These are phyloP conservation scores for Tenthredo livida DNA, from an alignment of 2,888 invertebrate species.

Conservation along the genomic window DNA sequence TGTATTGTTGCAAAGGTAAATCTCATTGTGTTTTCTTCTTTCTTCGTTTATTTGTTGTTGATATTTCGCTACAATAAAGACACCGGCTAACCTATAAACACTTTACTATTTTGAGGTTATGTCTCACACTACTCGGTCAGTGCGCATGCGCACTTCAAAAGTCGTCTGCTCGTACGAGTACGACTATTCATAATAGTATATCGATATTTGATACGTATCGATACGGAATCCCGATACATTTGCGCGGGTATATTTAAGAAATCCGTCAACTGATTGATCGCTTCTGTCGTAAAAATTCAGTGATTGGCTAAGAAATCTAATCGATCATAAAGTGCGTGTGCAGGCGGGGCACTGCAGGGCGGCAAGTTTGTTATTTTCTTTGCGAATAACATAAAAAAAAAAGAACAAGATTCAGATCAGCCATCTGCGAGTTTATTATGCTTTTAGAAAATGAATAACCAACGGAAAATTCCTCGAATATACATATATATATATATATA, in stretches of 20 bases:
- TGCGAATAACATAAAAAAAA: not conserved
- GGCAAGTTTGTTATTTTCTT: not conserved
- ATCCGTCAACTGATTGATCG: too few relatives aligned
- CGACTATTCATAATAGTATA: too few relatives aligned
- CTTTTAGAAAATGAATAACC: not conserved
- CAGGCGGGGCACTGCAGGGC: too few relatives aligned
- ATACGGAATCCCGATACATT: too few relatives aligned
- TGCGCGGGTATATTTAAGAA: too few relatives aligned
- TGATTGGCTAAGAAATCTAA: too few relatives aligned
- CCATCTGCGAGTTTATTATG: not conserved
- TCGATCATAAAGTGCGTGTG: too few relatives aligned
- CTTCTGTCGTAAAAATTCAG: too few relatives aligned
- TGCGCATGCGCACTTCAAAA: not conserved
- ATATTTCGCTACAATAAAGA: not conserved
- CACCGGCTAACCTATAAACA: conserved; percentile 11
- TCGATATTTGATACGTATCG: too few relatives aligned
- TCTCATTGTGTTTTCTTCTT: not conserved
- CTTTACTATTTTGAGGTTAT: not conserved
- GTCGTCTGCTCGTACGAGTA: not conserved
- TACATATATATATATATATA: not conserved
- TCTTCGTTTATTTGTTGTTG: not conserved
- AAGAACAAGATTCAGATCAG: not conserved
- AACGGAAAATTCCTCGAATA: not conserved
- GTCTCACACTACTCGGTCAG: not conserved
- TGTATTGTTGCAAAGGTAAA: conserved; percentile 30